Percentiles rank a stretch among this genome's conserved stretches.
Evolutionary conservation across 1,140 invertebrate genomes (phyloP).

Genomic region (Thaumetopoea pityocampa): DNA sequence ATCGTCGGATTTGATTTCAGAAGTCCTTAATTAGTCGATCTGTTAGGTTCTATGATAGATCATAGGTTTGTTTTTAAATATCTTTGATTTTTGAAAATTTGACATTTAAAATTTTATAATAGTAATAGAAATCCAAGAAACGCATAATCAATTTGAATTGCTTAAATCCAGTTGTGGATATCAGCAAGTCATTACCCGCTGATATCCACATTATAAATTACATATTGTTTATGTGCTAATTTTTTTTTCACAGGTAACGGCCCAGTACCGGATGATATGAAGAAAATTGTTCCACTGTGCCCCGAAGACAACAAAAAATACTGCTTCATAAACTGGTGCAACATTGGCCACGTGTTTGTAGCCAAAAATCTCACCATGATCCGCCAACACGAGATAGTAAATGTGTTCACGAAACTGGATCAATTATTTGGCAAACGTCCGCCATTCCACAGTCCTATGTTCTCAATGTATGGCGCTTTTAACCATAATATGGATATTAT

Average conservation of each 20-base stretch:
- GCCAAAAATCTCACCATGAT: slow-evolving; percentile 74
- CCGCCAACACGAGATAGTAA: slow-evolving; percentile 79
- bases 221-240: too few relatives aligned
- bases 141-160: too few relatives aligned
- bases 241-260: slow-evolving; percentile 34
- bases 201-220: too few relatives aligned
- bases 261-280: slow-evolving; percentile 18
- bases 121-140: too few relatives aligned
- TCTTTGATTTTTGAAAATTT: too few relatives aligned
- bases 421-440: slow-evolving; percentile 80
- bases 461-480: slow-evolving; percentile 81
- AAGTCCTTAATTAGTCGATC: too few relatives aligned
- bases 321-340: slow-evolving; percentile 83
- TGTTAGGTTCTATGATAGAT: too few relatives aligned
- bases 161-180: too few relatives aligned
- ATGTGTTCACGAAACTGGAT: slow-evolving; percentile 81
- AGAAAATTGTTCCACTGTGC: slow-evolving; percentile 72
- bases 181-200: too few relatives aligned
- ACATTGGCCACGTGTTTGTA: slow-evolving; percentile 80
- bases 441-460: slow-evolving; percentile 77
- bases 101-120: too few relatives aligned
- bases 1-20: too few relatives aligned
- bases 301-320: slow-evolving; percentile 71
- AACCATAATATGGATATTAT: slow-evolving; percentile 79
- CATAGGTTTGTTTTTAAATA: too few relatives aligned